phyloP scores from a whole-genome alignment of 2,797 vertebrate genomes.

The Danio kyathit region DNA sequence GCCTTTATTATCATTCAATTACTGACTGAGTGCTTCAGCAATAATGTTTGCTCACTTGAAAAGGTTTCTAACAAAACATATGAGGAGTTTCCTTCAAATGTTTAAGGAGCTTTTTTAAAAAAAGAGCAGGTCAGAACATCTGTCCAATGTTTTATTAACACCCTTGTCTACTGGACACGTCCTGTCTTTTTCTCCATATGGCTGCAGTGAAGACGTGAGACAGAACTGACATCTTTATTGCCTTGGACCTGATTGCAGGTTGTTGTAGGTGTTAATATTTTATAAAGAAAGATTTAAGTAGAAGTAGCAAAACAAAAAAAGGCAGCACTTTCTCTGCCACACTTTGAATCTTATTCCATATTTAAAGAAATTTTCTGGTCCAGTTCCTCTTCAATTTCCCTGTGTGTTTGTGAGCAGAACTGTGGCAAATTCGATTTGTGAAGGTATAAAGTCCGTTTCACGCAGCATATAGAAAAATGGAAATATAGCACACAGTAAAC shows the following conservation, averaged over 20 bases:
- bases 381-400: conserved; percentile 34
- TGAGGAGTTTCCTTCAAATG: background rate
- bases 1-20: background rate
- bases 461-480: background rate
- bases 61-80: background rate
- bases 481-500: conserved; percentile 1
- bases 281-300: conserved; percentile 42
- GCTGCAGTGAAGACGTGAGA: background rate
- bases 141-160: conserved; percentile 19
- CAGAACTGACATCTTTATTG: conserved; percentile 1
- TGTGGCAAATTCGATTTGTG: conserved; percentile 33
- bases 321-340: background rate
- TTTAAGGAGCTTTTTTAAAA: background rate
- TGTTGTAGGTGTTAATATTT: conserved; percentile 59
- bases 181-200: background rate
- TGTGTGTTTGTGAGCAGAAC: conserved; percentile 37
- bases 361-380: conserved; percentile 49
- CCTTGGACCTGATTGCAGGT: conserved; percentile 37
- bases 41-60: background rate
- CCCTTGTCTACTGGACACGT: background rate
- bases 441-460: conserved; percentile 1
- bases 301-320: conserved; percentile 18
- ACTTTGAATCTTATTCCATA: conserved; percentile 25
- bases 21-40: conserved; percentile 3
- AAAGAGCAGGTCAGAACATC: conserved; percentile 2